Evolutionary conservation across 2,797 vertebrate species (phyloP), one percentile per base, ranked within the genome.

Genomic region (Sebastes flavidus): DNA sequence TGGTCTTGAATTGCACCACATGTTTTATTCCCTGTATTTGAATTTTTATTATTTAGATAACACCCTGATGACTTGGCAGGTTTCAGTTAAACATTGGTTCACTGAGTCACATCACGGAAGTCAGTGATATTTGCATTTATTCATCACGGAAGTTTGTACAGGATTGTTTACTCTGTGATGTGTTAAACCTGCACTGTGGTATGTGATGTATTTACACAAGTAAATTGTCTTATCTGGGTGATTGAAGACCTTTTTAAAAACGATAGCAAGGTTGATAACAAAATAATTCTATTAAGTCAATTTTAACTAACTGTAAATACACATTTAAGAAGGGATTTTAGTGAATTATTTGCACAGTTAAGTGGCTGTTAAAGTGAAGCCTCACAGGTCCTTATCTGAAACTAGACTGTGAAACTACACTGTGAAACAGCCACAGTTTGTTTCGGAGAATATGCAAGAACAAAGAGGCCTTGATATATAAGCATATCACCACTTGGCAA

Each of bases 81-180:
- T 42, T 80, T 22, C 34, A 24, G 34, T 61, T 54, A 67, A 86
- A 79, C 14, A 29, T 34, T 78, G 14, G 32, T 62, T 72, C 34
- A 71, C 4, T 74, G 59, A 82, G 76, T 83, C 71, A 58, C 25
- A 2, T 62, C 3, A 52, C 9, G 10, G 66, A 86, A 77, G 62
- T 74, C 11, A 1, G 22, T 49, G 10, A 20, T 11, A 67, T 83
- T 81, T 86, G 78, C 67, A 74, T 87, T 10, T 14, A 8, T 63
- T 81, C 60, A 29, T 85, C 60, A 29, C 8, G 3, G 38, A 83
- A 3, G 75, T 74, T 88, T 69, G 36, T 46, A 9, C n/a, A 61
- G 42, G 59, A 42, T 11, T 82, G 71, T 90, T 87, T 60, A 78
- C 65, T 68, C 42, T 56, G 77, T 81, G 83, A 82, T 24, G 9